Conservation (phyloP, 2,797 vertebrate species). For the Chlorospingus semifuscus region DNA sequence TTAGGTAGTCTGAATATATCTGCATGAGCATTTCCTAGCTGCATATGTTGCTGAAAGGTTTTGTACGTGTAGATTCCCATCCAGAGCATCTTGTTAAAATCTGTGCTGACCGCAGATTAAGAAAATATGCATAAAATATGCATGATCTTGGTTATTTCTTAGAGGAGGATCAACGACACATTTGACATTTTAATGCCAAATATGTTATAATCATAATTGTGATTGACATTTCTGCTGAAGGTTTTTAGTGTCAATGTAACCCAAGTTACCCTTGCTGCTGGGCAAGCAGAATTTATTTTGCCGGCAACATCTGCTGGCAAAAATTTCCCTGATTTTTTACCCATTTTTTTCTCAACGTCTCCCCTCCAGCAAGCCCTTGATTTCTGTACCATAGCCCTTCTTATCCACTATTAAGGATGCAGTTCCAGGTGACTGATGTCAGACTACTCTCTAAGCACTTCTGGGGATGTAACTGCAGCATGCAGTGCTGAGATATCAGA, state of each 20-base stretch:
- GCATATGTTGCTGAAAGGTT: background rate
- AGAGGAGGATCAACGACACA: background rate
- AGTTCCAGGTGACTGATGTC: background rate
- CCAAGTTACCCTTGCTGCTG: conserved; percentile 19
- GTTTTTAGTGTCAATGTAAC: background rate
- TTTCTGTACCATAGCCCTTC: background rate
- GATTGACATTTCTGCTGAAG: conserved; percentile 39
- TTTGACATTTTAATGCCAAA: conserved; percentile 26
- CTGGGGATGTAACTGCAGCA: background rate
- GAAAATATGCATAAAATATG: background rate
- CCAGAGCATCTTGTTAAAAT: background rate
- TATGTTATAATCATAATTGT: background rate
- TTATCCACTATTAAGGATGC: background rate
- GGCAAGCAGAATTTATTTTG: background rate
- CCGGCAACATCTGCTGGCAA: background rate
- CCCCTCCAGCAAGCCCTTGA: background rate
- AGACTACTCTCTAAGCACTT: background rate
- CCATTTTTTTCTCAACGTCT: background rate
- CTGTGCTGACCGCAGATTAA: background rate
- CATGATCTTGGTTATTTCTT: background rate
- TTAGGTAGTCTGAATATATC: background rate
- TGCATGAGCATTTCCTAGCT: background rate
- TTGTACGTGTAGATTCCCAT: background rate
- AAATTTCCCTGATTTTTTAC: background rate
- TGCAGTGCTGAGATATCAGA: background rate